These are phyloP conservation scores for Calliphora vomitoria DNA, from an alignment of 2,888 invertebrate genomes.

Conservation along the genomic window DNA sequence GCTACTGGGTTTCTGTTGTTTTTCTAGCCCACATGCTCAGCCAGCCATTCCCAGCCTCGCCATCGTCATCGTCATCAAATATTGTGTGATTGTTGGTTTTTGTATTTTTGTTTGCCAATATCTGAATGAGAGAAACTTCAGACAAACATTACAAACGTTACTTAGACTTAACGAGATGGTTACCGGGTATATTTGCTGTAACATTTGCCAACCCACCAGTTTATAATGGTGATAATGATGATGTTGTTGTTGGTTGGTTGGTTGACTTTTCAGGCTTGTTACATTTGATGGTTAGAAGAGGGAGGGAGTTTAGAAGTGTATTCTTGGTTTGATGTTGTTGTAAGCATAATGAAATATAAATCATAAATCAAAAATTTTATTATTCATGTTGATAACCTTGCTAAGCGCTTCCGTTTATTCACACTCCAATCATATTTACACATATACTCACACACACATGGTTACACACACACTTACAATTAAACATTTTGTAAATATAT, in stretches of 20 bases:
- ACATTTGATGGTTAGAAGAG: constrained; percentile 4
- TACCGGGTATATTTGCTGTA: constrained; percentile 16
- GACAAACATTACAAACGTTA: neutral
- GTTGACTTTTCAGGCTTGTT: neutral
- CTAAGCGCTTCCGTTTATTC: constrained; percentile 61
- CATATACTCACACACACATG: neutral
- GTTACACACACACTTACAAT: neutral
- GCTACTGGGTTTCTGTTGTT: constrained; percentile 68
- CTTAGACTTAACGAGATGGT: neutral
- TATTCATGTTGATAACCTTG: constrained; percentile 69
- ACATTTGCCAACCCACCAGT: constrained; percentile 62
- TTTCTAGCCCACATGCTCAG: constrained; percentile 20
- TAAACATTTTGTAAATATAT: neutral
- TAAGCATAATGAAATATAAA: constrained; percentile 58
- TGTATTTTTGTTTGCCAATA: constrained; percentile 23
- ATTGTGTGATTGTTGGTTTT: neutral
- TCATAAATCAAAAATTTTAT: constrained; percentile 69
- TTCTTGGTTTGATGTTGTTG: constrained; percentile 19
- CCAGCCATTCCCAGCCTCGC: neutral
- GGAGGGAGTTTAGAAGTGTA: neutral
- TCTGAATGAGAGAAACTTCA: neutral
- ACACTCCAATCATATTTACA: constrained; percentile 42
- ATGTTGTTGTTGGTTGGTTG: neutral
- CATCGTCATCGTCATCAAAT: too few relatives aligned
- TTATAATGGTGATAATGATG: constrained; percentile 41